Base-by-base conservation (phyloP, 2,888 invertebrate genomes). In the Campoplex capitator region DNA sequence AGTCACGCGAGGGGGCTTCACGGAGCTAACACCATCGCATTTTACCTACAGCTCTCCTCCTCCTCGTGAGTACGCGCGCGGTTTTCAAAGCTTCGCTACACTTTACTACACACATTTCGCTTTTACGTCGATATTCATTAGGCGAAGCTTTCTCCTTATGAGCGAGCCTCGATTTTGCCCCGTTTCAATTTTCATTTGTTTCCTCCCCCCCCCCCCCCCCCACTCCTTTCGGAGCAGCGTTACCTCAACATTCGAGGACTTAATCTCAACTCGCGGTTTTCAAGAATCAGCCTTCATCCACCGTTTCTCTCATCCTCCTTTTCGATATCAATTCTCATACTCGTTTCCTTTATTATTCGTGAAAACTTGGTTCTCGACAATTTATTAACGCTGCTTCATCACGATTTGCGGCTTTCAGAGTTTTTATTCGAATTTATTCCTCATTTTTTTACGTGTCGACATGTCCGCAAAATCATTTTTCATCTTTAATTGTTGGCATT, bases 121-220 rank as follows among this genome's bases (percentile, higher is more conserved):
- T 71, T 73, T 51, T 48, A 67, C 56, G 82, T 81, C 88, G 89
- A 89, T 90, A 91, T 91, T 91, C 89, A 89, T 91, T 89, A 88
- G 77, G 85, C 81, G 68, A 68, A 82, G 58, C 48, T 54, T 56
- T 68, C 58, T 48, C 38, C 58, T 73, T 73, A 62, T 38, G 35
- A 38, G 62, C 32, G 18, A 6, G 35, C 68, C 62, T 38, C 67
- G 48, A 18, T 56, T 74, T 45, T 28, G 13, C 56, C 75, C 75
- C 9, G 51, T 45, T 38, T 42, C 23, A 38, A 18, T 56, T 68
- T 62, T 42, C 54, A 77, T 86, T 78, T 80, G 51, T 71, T 71
- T 88, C 79, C 45, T 23, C 73, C 58, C 11, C 45, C 35, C 70
- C 58, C 11, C 28, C 9, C n/a, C 28, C 23, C 11, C 11, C 28